A percentile compares a stretch with the other conserved stretches of the same genome.
Conservation (phyloP, 2,888 invertebrate genomes). For the Seira sanloemensis region DNA sequence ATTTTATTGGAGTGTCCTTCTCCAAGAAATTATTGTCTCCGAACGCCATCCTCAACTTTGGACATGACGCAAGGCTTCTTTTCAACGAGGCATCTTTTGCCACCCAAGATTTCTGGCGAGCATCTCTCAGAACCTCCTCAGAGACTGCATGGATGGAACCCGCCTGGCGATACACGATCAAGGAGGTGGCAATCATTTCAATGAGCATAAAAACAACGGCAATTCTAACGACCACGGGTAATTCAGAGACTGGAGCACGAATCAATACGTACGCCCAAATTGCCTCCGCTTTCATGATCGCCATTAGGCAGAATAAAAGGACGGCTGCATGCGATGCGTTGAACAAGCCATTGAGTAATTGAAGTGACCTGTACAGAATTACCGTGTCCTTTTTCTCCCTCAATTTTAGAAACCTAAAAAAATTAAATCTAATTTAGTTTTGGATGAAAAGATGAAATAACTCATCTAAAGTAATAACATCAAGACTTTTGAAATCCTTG, state of each 20-base stretch:
- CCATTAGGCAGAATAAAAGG: neutral
- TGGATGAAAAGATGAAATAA: neutral
- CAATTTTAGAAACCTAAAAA: neutral
- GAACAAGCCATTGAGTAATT: neutral
- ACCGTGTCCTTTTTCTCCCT: neutral
- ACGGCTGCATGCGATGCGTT: neutral
- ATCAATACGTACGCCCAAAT: neutral
- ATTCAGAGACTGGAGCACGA: neutral
- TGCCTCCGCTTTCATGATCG: neutral
- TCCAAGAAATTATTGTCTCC: neutral
- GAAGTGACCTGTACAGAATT: neutral
- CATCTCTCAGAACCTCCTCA: neutral
- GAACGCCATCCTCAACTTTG: neutral
- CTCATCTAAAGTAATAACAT: neutral
- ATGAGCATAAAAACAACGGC: neutral
- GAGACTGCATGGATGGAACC: neutral
- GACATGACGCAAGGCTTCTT: no score
- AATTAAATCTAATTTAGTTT: neutral
- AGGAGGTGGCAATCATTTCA: neutral
- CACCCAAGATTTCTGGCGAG: no score
- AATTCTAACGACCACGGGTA: neutral
- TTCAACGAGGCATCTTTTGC: no score
- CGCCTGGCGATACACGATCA: neutral
- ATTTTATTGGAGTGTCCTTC: neutral
- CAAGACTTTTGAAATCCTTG: neutral